Evolutionary conservation across 2,113 vertebrate species (phyloP), one percentile per base, ranked within the genome.

Genomic region (Tursiops truncatus): DNA sequence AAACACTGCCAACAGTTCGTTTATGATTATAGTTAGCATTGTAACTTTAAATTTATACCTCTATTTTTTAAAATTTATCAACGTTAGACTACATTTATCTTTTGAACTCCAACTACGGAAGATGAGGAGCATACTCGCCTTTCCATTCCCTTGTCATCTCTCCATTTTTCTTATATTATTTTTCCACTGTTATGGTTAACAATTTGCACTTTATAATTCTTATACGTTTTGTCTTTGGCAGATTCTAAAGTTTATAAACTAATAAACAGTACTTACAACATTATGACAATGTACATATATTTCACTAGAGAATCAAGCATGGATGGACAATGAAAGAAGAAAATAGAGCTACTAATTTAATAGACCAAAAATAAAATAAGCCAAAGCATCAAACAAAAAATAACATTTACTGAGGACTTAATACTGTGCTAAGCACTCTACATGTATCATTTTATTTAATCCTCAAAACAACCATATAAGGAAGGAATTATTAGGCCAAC

Each of bases 191-290:
- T n/a, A 90, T 28, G 0, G 1, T 94, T 95, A 84, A 89, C 58
- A 94, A 74, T n/a, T 71, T 33, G 28, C 12, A 80, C 12, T 65
- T 53, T 63, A 26, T 56, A 67, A 81, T 89, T 91, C 62, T 74
- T n/a, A 93, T 6, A 92, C 50, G 13, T 2, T 93, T 88, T 91
- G 10, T 86, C 67, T 97, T n/a, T n/a, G 44, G 50, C 47, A 11
- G 53, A 86, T 47, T 91, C 67, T 93, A 41, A 71, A 94, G 65
- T 93, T 96, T 94, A 96, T 68, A 94, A 95, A 80, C 58, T 89
- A 87, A 94, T 53, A 74, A 86, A 94, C 1, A 92, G 18, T 21
- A 92, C 47, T 87, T 86, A 88, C 2, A 76, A 36, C 74, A 87
- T 50, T 93, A 91, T 62, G 50, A 65, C 12, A 28, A 56, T 41